These are phyloP conservation scores for Sturmia bella DNA, from an alignment of 2,888 invertebrate species.

Conservation along the genomic window DNA sequence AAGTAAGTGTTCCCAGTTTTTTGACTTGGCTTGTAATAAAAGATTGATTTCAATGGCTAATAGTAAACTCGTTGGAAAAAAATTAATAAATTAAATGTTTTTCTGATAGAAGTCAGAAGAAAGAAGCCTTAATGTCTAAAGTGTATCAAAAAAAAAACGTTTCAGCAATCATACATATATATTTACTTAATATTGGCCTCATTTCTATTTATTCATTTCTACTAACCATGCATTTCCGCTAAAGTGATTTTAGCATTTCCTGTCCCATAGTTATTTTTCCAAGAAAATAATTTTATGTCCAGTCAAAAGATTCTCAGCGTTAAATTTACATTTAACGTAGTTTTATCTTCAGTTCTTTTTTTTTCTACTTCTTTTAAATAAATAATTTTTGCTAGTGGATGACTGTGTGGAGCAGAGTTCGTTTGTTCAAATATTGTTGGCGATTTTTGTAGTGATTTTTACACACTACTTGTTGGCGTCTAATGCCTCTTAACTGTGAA, in stretches of 20 bases:
- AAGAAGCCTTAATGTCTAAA: too few relatives aligned
- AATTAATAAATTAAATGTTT: too few relatives aligned
- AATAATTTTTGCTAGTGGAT: slow-evolving; percentile 37
- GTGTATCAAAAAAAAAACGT: neutral
- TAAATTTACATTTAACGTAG: slow-evolving; percentile 46
- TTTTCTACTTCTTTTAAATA: slow-evolving; percentile 11
- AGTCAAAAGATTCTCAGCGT: slow-evolving; percentile 60
- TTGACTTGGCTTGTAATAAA: too few relatives aligned
- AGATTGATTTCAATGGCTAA: too few relatives aligned
- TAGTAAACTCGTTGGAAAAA: too few relatives aligned
- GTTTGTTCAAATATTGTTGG: slow-evolving; percentile 40
- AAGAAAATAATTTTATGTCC: slow-evolving; percentile 45
- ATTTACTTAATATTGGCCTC: too few relatives aligned
- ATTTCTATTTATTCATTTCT: slow-evolving; percentile 3
- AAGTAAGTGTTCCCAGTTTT: too few relatives aligned
- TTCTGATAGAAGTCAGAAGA: too few relatives aligned
- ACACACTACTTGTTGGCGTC: slow-evolving; percentile 67
- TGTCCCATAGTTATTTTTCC: slow-evolving; percentile 46
- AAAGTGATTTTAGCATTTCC: slow-evolving; percentile 2
- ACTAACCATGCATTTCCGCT: slow-evolving; percentile 6
- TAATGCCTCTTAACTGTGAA: slow-evolving; percentile 58
- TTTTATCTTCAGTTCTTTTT: slow-evolving; percentile 15
- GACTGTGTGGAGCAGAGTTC: slow-evolving; percentile 18
- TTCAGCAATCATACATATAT: too few relatives aligned
- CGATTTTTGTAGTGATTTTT: slow-evolving; percentile 50